These are phyloP conservation scores for Gonocerus acuteangulatus DNA, from an alignment of 2,888 invertebrate genomes.

Conservation along the genomic window DNA sequence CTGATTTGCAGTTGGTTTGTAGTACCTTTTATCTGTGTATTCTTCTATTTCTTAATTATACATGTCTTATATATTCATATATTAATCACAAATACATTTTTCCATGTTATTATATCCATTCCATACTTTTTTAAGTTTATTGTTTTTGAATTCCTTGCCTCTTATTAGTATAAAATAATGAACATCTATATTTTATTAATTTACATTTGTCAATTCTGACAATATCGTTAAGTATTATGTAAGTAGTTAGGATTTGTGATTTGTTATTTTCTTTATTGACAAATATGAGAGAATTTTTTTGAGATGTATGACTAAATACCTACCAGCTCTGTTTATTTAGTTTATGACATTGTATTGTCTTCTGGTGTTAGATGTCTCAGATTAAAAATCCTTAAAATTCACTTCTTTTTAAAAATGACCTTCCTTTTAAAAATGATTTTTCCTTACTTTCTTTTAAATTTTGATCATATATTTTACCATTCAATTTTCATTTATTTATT, in stretches of 20 bases:
- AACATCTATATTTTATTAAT: constrained; percentile 5
- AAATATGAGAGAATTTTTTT: not conserved
- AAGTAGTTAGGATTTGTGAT: not conserved
- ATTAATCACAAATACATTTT: not conserved
- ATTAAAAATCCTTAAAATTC: constrained; percentile 12
- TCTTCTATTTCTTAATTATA: constrained; percentile 1
- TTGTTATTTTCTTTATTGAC: constrained; percentile 11
- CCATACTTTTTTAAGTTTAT: not conserved
- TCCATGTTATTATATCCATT: constrained; percentile 9
- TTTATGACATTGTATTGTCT: constrained; percentile 4
- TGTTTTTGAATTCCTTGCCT: constrained; percentile 4
- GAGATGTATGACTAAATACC: too few relatives aligned
- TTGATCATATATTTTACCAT: too few relatives aligned
- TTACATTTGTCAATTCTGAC: not conserved
- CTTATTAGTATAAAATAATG: not conserved
- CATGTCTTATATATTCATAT: constrained; percentile 1
- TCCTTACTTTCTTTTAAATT: too few relatives aligned
- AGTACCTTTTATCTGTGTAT: constrained; percentile 14
- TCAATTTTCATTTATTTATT: too few relatives aligned
- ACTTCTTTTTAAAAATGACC: too few relatives aligned
- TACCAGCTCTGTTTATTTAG: not conserved
- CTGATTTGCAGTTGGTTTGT: constrained; percentile 20
- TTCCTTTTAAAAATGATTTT: too few relatives aligned
- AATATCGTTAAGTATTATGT: constrained; percentile 19
- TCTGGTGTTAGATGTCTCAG: constrained; percentile 20